Evolutionary conservation across 2,888 invertebrate species (phyloP), one percentile per base, ranked within the genome.

Genomic region (Serrognathus titanus): DNA sequence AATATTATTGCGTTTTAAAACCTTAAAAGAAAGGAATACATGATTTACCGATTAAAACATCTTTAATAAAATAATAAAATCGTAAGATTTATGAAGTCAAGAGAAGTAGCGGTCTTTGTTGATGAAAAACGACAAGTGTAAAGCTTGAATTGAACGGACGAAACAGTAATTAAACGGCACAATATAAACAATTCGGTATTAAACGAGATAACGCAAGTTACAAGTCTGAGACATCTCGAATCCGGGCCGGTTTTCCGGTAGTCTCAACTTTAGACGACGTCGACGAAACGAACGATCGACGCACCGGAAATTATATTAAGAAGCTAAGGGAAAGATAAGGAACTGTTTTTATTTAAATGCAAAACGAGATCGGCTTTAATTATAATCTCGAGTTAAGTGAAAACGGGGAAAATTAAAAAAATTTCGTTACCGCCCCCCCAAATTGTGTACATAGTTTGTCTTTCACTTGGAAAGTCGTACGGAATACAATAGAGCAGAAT

Each of bases 141-240:
- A 20, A 16, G 12, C 43, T 9, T 3, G 12, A 43, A 43, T 11
- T 43, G 43, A 43, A 43, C 43, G 43, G 43, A 43, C 13, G 43
- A 11, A 43, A 20, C 16, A 9, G 43, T 16, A 43, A 43, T 43
- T 43, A 43, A 43, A 43, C 13, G 9, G 43, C 58, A 59, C 59
- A 60, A 59, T 63, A 65, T 60, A 62, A 65, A 65, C 65, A 65
- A 61, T 65, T 59, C 58, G 60, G 59, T 52, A 59, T 63, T 65
- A 63, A 57, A 53, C 38, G 48, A 63, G 62, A 64, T 63, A 62
- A 64, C 58, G 55, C 50, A 63, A 63, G 58, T 57, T 59, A 46
- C 55, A 55, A 54, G 51, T 55, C 53, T 51, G 37, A 55, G 51
- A 12, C 46, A 53, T 60, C 55, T 58, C 39, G 53, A 48, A 58